A percentile compares a stretch with the other conserved stretches of the same genome.
Conservation (phyloP, 2,888 invertebrate species). For the Athalia circularis region DNA sequence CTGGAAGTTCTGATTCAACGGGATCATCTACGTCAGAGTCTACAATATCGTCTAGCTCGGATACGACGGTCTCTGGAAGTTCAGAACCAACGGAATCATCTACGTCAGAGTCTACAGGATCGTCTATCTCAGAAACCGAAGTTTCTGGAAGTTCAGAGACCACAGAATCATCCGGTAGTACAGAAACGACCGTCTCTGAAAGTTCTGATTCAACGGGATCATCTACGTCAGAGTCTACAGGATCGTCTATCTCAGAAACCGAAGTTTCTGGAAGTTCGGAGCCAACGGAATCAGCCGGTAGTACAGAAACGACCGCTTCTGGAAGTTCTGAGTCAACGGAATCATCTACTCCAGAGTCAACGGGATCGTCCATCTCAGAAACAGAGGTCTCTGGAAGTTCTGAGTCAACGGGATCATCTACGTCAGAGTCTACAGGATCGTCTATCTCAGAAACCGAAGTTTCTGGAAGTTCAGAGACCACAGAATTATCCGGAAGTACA, state of each 20-base stretch:
- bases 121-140: conserved; percentile 48
- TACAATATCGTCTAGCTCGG: background rate
- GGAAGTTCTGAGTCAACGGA: background rate
- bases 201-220: background rate
- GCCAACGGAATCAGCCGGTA: background rate
- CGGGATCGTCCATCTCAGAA: conserved; percentile 14
- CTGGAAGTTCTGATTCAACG: background rate
- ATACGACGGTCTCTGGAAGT: background rate
- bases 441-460: background rate
- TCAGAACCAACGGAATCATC: background rate
- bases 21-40: background rate
- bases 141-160: conserved; percentile 49
- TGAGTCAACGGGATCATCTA: conserved; percentile 44
- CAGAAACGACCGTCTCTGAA: background rate
- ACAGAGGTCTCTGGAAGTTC: background rate
- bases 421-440: conserved; percentile 26
- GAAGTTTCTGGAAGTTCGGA: background rate
- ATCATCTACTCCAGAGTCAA: conserved; percentile 48
- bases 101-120: background rate
- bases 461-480: conserved; percentile 48
- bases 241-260: background rate
- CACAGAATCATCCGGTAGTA: conserved; percentile 49
- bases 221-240: conserved; percentile 49
- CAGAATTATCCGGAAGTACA: conserved; percentile 17
- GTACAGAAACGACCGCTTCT: background rate